These are phyloP conservation scores for Sclerodermus sp. DNA, from an alignment of 2,888 invertebrate species.

Conservation along the genomic window DNA sequence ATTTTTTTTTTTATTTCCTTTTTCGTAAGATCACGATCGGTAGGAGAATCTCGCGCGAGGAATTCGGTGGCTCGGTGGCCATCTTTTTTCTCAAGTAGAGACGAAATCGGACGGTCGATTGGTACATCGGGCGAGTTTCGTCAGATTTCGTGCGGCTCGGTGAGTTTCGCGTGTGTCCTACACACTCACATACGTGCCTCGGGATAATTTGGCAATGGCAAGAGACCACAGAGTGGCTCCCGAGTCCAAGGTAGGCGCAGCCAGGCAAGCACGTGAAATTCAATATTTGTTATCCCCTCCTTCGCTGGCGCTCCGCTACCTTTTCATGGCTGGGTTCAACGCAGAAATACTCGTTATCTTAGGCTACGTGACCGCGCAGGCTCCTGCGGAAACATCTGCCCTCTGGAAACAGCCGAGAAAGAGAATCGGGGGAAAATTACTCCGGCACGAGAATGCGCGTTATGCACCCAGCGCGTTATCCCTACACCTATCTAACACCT, in stretches of 20 bases:
- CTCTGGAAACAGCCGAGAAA: conserved; percentile 18
- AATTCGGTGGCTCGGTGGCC: no score
- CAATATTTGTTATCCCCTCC: conserved; percentile 7
- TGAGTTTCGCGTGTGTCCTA: conserved; percentile 15
- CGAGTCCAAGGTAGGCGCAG: background rate
- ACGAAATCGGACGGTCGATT: background rate
- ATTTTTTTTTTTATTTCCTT: no score
- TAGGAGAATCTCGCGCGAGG: no score
- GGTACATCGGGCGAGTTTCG: conserved; percentile 2
- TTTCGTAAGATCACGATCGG: no score
- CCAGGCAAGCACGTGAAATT: background rate
- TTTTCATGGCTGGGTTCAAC: no score
- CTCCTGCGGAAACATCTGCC: conserved; percentile 20
- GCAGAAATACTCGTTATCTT: conserved; percentile 32
- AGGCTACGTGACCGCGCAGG: conserved; percentile 18
- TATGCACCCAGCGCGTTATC: conserved; percentile 21
- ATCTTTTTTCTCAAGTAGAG: background rate
- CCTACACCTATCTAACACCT: no score
- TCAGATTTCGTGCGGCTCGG: conserved; percentile 23
- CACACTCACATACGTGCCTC: conserved; percentile 1
- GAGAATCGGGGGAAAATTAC: conserved; percentile 15
- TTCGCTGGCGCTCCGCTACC: conserved; percentile 5
- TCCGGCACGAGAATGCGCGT: conserved; percentile 17
- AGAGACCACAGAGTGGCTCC: conserved; percentile 1
- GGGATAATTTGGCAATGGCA: conserved; percentile 15